Evolutionary conservation across 2,113 vertebrate genomes (phyloP).

Genomic region (Bettongia penicillata): DNA sequence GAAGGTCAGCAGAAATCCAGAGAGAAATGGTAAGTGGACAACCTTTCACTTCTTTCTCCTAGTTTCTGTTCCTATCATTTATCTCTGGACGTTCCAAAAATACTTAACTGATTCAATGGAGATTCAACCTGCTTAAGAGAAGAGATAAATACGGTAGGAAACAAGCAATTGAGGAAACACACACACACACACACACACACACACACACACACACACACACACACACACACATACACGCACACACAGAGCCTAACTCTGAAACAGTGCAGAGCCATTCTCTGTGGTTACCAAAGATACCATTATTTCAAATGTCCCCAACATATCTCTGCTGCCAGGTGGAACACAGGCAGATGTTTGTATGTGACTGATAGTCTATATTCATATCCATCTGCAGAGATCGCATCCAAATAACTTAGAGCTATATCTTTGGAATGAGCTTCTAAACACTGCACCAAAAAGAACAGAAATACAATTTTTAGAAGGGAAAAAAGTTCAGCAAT

Average conservation of each 20-base stretch:
- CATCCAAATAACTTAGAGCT: conserved; percentile 72
- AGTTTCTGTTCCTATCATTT: conserved; percentile 41
- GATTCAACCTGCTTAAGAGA: conserved; percentile 34
- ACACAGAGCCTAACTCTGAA: conserved; percentile 11
- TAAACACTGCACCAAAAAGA: conserved; percentile 38
- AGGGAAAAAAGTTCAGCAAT: conserved; percentile 25
- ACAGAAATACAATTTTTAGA: conserved; percentile 51
- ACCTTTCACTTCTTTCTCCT: conserved; percentile 13
- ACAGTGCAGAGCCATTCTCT: conserved; percentile 1
- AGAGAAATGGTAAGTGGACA: conserved; percentile 5
- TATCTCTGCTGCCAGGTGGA: conserved; percentile 59
- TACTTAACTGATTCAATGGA: neutral
- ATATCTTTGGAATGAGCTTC: conserved; percentile 61
- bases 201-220: neutral
- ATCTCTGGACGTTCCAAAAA: conserved; percentile 22
- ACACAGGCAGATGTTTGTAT: conserved; percentile 71
- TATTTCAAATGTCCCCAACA: conserved; percentile 54
- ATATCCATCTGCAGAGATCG: conserved; percentile 67
- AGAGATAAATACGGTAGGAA: conserved; percentile 17
- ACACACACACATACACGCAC: too few species aligned
- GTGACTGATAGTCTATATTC: conserved; percentile 67
- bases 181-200: too few species aligned
- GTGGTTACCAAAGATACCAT: conserved; percentile 20
- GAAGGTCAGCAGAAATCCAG: neutral
- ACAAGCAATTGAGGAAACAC: neutral